A percentile compares a stretch with the other conserved stretches of the same genome.
These are phyloP conservation scores for Ia io DNA, from an alignment of 2,113 vertebrate genomes.

Conservation along the genomic window DNA sequence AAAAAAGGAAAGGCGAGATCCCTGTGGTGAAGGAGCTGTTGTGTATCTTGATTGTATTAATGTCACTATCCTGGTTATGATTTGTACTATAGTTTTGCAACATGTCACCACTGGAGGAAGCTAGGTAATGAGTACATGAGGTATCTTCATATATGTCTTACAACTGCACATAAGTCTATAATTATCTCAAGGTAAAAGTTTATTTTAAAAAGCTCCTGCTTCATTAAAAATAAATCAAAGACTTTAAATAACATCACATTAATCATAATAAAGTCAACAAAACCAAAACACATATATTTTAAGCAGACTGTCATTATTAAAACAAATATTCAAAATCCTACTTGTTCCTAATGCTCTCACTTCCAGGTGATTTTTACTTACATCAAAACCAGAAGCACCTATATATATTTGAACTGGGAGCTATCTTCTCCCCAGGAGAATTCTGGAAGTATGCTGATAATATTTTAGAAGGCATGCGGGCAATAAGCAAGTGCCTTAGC, in stretches of 20 bases:
- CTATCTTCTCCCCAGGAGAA: background rate
- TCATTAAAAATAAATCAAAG: background rate
- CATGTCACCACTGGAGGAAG: background rate
- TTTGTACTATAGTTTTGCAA: background rate
- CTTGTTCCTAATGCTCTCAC: background rate
- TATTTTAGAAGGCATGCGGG: constrained; percentile 27
- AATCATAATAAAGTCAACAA: background rate
- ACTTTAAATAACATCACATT: background rate
- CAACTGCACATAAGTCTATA: background rate
- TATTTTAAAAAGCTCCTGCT: background rate
- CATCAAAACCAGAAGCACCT: background rate
- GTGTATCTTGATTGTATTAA: background rate
- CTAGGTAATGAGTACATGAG: background rate
- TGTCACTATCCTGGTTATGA: background rate
- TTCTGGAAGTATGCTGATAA: constrained; percentile 31
- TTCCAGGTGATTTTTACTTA: background rate
- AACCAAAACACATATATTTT: background rate
- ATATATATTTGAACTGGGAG: background rate
- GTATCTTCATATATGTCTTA: background rate
- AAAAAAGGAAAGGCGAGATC: no score
- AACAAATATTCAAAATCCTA: background rate
- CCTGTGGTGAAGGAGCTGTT: background rate
- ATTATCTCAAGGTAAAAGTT: background rate
- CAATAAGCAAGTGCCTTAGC: background rate
- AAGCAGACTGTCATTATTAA: background rate